Evolutionary conservation across 2,797 vertebrate species (phyloP), one percentile per base, ranked within the genome.

Genomic region (Betta splendens): DNA sequence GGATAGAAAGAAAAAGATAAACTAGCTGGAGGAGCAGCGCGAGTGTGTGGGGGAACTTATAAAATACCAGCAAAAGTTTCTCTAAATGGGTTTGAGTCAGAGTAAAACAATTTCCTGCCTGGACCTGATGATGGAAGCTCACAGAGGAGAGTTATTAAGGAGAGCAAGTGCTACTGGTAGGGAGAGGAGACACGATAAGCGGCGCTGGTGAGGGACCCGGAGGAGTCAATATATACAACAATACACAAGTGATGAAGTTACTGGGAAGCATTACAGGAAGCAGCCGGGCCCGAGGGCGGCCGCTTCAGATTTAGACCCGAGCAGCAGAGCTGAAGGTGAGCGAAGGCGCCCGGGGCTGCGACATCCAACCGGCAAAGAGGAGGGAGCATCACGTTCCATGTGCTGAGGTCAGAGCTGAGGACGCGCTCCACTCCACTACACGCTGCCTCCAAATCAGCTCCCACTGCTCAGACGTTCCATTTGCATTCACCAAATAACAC

Each of bases 181-280:
- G 50, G 57, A 32, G 17, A 63, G 20, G 46, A 57, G 55, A 51
- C 65, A 26, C 23, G 37, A 73, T 56, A 64, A 69, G 46, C n/a
- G 21, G 9, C 31, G 32, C 33, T 54, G 32, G 67, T 13, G n/a
- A 67, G 39, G 12, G 52, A 65, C 55, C 61, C 60, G 80, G 62
- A 79, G 70, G 59, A 79, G 57, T 76, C 69, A 57, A 45, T 79
- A 68, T 72, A 72, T 38, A 79, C 58, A 64, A 64, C 54, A 66
- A 75, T 74, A 67, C 69, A 65, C 56, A 55, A 25, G 62, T 79
- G 78, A 88, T 78, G 77, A 71, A 70, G 78, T 90, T 75, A 80
- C 5, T 75, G 54, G 37, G 50, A 4, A 13, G 52, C 62, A 78
- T 79, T 63, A 74, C 57, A 38, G 60, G 38, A 54, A 69, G 60